phyloP scores from a whole-genome alignment of 1,140 invertebrate species.

The Vollenhovia emeryi region DNA sequence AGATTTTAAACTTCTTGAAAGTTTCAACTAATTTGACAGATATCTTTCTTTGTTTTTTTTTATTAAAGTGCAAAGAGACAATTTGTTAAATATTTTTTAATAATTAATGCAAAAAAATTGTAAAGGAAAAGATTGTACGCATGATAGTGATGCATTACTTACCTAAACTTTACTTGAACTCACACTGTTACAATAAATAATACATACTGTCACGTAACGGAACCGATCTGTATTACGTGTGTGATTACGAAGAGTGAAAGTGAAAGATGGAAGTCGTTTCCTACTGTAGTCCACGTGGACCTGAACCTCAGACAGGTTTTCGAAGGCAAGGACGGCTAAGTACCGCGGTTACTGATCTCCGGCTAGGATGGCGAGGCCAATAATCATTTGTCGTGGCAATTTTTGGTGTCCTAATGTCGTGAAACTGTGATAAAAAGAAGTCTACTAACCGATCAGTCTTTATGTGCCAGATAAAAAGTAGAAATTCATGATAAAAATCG shows the following conservation, averaged over 20 bases:
- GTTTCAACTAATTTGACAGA: neutral
- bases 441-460: neutral
- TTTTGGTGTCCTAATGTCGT: neutral
- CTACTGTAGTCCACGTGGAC: conserved; percentile 69
- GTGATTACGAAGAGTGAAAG: conserved; percentile 72
- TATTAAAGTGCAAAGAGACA: neutral
- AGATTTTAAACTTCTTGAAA: neutral
- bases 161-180: neutral
- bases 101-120: neutral
- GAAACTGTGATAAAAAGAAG: neutral
- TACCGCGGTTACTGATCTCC: conserved; percentile 10
- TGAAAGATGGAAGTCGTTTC: conserved; percentile 66
- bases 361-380: neutral
- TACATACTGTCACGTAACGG: neutral
- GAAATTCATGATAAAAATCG: neutral
- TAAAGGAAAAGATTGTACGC: neutral
- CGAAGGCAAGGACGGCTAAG: conserved; percentile 54
- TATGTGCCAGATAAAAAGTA: neutral
- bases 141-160: neutral
- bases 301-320: conserved; percentile 36
- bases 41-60: neutral
- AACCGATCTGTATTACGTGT: conserved; percentile 40
- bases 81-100: neutral
- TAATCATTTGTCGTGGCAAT: neutral
- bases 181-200: neutral